Conservation (phyloP, 2,113 vertebrate species). For the Istiophorus platypterus region DNA sequence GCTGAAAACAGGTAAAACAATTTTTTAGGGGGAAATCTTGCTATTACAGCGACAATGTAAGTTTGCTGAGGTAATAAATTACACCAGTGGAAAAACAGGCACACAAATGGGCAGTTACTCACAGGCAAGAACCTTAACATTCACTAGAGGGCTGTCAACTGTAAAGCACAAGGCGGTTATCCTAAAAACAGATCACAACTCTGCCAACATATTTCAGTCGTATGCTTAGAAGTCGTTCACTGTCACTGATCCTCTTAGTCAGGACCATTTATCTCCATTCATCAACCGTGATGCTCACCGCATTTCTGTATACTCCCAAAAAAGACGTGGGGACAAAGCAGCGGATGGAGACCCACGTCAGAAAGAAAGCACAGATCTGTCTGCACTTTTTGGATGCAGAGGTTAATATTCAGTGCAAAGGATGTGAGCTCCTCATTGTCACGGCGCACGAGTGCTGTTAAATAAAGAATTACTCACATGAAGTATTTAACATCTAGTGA, state of each 20-base stretch:
- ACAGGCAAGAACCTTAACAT: constrained; percentile 72
- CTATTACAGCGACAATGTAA: constrained; percentile 21
- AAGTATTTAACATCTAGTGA: constrained; percentile 42
- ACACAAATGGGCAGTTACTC: constrained; percentile 60
- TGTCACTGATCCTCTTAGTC: constrained; percentile 1
- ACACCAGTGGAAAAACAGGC: constrained; percentile 56
- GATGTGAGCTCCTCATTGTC: constrained; percentile 11
- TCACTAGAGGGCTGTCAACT: constrained; percentile 59
- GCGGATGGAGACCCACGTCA: neutral
- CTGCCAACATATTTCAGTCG: constrained; percentile 4
- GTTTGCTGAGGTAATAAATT: constrained; percentile 63
- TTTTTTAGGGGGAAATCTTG: neutral
- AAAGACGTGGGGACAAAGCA: neutral
- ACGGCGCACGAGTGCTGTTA: neutral
- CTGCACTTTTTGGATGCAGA: constrained; percentile 5
- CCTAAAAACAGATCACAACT: constrained; percentile 12
- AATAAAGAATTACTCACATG: constrained; percentile 35
- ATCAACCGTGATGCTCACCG: neutral
- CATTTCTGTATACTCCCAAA: constrained; percentile 3
- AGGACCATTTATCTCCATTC: neutral
- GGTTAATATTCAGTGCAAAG: constrained; percentile 17
- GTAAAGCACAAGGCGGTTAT: constrained; percentile 50
- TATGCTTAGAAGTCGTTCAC: constrained; percentile 17
- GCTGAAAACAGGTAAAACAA: neutral
- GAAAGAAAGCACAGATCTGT: constrained; percentile 10